phyloP scores from a whole-genome alignment of 2,113 vertebrate species.

The Mustelus asterias region DNA sequence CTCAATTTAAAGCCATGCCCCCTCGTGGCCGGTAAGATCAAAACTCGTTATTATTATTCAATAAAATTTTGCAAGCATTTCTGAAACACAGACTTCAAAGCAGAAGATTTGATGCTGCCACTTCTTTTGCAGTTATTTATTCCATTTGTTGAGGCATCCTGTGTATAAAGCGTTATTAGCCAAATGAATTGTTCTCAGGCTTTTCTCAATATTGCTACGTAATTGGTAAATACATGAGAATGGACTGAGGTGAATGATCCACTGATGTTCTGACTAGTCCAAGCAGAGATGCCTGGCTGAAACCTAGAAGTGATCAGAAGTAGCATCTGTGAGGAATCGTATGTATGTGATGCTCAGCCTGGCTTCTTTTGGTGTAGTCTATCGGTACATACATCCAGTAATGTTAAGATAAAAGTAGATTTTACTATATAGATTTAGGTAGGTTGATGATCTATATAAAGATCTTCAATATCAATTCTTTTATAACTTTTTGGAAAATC shows the following conservation, averaged over 20 bases:
- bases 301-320: background rate
- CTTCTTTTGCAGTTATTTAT: background rate
- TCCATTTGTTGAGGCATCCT: background rate
- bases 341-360: background rate
- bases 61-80: background rate
- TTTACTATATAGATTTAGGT: background rate
- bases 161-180: background rate
- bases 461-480: background rate
- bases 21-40: background rate
- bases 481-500: constrained; percentile 34
- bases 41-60: background rate
- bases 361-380: background rate
- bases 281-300: background rate
- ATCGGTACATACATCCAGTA: background rate
- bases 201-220: background rate
- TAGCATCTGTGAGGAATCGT: background rate
- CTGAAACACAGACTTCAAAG: background rate
- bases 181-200: background rate
- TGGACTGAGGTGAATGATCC: too few species aligned
- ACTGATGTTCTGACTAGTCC: background rate
- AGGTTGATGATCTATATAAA: background rate
- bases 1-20: too few species aligned
- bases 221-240: background rate
- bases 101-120: background rate
- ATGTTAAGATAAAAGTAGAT: background rate